Evolutionary conservation across 2,888 invertebrate species (phyloP), one percentile per base, ranked within the genome.

Genomic region (Penaeus monodon): DNA sequence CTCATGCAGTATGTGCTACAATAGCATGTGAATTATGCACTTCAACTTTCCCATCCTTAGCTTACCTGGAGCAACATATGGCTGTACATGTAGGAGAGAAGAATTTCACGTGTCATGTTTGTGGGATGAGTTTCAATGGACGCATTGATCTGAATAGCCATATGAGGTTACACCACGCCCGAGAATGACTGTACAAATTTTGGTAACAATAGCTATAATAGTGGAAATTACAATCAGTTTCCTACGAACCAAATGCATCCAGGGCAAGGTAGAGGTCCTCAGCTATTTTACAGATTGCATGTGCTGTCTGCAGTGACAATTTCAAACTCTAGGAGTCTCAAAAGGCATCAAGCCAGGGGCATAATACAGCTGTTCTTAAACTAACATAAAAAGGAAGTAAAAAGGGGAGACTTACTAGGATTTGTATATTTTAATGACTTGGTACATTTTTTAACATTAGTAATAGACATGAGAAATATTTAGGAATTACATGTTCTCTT

Each of bases 11-110:
- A 12, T 74, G 44, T 81, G 73, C 70, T 83, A 29, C 79, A 20
- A 87, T 87, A 27, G 74, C 44, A 27, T 87, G 86, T 79, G 82
- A 73, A 63, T 49, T 83, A 70, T 87, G 86, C 68, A 83, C 86
- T 29, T 87, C 86, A 63, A 87, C 86, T 24, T 87, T 87, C 49
- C 86, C 86, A 24, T 81, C 81, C 29, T 6, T 83, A 38, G 78
- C 86, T 6, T 87, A 87, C 73, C 73, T 87, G 44, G 79, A 87
- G 74, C 86, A 87, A 27, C 86, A 87, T 49, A 83, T 87, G 86
- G 86, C 82, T 65, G 86, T 87, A 33, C 86, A 87, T 73, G 12
- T 83, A 33, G 73, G 63, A 64, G 86, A 87, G 65, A 85, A 80
- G 24, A 73, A 22, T 33, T 73, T 80, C 64, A 63, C 74, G 33